phyloP scores from a whole-genome alignment of 1,140 invertebrate genomes.

The Diorhabda elongata region DNA sequence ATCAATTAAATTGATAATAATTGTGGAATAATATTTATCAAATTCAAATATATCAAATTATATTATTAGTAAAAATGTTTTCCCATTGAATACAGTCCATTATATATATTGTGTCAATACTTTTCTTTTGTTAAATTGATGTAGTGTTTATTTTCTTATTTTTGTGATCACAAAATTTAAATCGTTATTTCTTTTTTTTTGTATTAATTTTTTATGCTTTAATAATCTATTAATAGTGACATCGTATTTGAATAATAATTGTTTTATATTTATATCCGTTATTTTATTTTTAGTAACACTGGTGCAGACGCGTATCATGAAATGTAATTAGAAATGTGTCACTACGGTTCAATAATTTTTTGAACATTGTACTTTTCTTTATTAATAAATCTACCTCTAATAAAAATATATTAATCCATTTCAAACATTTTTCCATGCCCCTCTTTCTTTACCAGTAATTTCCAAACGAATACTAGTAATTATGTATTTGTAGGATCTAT shows the following conservation, averaged over 20 bases:
- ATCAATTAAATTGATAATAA: too few species aligned
- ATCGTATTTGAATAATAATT: constrained; percentile 20
- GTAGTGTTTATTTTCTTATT: neutral
- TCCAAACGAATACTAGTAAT: too few species aligned
- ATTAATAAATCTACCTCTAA: constrained; percentile 48
- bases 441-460: too few species aligned
- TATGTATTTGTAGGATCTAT: too few species aligned
- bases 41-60: constrained; percentile 9
- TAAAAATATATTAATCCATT: constrained; percentile 16
- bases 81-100: constrained; percentile 5
- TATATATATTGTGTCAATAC: neutral
- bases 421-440: neutral
- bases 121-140: neutral
- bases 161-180: constrained; percentile 15
- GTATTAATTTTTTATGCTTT: constrained; percentile 23
- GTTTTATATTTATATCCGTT: constrained; percentile 29
- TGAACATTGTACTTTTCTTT: constrained; percentile 45
- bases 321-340: constrained; percentile 15
- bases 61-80: constrained; percentile 14
- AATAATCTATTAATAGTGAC: constrained; percentile 21
- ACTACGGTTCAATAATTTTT: constrained; percentile 30
- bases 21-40: neutral
- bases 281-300: constrained; percentile 30
- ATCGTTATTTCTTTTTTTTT: constrained; percentile 19
- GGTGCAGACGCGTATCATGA: constrained; percentile 34